These are phyloP conservation scores for Laupala kohalensis DNA, from an alignment of 1,140 invertebrate species.

Conservation along the genomic window DNA sequence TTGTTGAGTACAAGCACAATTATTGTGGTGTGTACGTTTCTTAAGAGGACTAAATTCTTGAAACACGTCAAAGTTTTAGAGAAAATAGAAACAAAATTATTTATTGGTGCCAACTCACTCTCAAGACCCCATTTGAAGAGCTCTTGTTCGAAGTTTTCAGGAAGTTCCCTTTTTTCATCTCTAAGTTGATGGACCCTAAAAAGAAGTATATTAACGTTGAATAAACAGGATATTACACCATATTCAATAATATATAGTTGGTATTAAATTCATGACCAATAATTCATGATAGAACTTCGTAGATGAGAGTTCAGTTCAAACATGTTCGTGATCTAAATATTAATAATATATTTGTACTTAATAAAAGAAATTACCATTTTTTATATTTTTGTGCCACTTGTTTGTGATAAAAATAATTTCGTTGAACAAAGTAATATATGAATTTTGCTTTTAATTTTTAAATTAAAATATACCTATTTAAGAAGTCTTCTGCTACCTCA, in stretches of 20 bases:
- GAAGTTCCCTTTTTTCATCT: conserved; percentile 50
- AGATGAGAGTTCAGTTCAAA: not conserved
- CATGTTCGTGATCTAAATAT: not conserved
- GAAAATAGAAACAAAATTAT: no score
- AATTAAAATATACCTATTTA: conserved; percentile 21
- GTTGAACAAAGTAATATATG: no score
- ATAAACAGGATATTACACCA: not conserved
- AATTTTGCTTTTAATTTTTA: not conserved
- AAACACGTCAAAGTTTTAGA: no score
- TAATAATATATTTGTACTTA: not conserved
- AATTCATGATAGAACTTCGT: not conserved
- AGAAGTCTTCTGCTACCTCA: conserved; percentile 57
- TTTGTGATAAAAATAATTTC: no score
- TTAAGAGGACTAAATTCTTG: no score
- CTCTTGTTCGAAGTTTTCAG: conserved; percentile 62
- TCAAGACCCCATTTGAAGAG: conserved; percentile 80
- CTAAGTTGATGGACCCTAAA: conserved; percentile 44
- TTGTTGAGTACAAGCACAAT: no score
- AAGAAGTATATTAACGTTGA: not conserved
- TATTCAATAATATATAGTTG: not conserved
- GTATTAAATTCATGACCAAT: not conserved
- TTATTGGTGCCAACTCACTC: no score
- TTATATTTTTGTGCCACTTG: not conserved
- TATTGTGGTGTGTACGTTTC: no score
- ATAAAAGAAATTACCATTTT: not conserved